phyloP scores from a whole-genome alignment of 2,888 invertebrate species.

The Idaea aversata region DNA sequence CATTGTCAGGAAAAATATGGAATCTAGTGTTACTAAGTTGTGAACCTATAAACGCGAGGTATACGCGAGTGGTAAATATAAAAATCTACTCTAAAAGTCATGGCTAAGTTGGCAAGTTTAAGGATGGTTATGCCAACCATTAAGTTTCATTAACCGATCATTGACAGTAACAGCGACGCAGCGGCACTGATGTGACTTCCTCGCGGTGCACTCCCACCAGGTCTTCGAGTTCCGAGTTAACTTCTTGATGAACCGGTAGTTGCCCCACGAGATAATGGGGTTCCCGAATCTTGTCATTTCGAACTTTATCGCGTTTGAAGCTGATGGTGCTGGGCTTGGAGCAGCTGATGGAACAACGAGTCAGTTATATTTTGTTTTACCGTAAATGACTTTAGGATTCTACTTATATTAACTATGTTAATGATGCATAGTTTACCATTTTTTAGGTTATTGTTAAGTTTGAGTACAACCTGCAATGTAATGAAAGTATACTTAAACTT shows the following conservation, averaged over 20 bases:
- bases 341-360: constrained; percentile 10
- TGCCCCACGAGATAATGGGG: constrained; percentile 66
- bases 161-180: constrained; percentile 64
- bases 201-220: constrained; percentile 69
- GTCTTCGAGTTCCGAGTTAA: constrained; percentile 55
- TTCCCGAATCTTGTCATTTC: constrained; percentile 62
- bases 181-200: constrained; percentile 53
- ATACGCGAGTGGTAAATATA: not conserved
- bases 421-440: not conserved
- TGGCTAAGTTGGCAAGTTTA: not conserved
- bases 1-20: not conserved
- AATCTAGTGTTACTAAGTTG: not conserved
- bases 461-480: not conserved
- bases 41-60: not conserved
- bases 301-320: constrained; percentile 42
- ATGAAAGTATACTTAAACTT: not conserved
- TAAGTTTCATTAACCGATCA: constrained; percentile 57
- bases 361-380: not conserved
- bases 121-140: constrained; percentile 66
- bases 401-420: not conserved
- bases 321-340: constrained; percentile 6
- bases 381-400: not conserved
- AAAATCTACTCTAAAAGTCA: not conserved
- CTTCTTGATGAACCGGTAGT: constrained; percentile 64
- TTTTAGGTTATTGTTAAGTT: not conserved